Conservation (phyloP, 30 jellyfish, hydroid and myxozoan genomes). For the Pseudorhiza aurosa region DNA sequence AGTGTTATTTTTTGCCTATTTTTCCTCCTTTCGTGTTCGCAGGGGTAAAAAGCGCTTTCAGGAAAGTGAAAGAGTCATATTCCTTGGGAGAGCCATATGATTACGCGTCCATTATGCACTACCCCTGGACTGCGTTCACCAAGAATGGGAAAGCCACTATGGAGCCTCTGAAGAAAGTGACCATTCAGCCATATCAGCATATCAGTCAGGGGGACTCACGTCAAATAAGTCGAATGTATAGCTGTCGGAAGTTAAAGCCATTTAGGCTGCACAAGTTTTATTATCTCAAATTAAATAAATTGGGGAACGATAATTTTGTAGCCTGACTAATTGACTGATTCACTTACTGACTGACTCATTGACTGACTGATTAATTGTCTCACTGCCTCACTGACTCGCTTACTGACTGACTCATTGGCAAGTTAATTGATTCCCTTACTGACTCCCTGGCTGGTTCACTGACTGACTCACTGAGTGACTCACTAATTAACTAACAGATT, state of each 20-base stretch:
- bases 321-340: too few relatives aligned
- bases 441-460: too few relatives aligned
- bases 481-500: too few relatives aligned
- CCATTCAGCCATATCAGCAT: conserved; percentile 68
- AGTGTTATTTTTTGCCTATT: background rate
- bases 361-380: too few relatives aligned
- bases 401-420: too few relatives aligned
- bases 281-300: too few relatives aligned
- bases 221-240: conserved; percentile 78
- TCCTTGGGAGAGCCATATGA: conserved; percentile 88
- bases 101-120: conserved; percentile 91
- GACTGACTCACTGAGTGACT: too few relatives aligned
- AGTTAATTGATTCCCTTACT: too few relatives aligned
- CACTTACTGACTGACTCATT: too few relatives aligned
- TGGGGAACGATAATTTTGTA: too few relatives aligned
- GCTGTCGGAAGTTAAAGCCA: conserved; percentile 52
- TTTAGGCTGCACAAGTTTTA: background rate
- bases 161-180: conserved; percentile 48
- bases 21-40: too few relatives aligned
- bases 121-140: conserved; percentile 94
- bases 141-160: conserved; percentile 82
- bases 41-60: conserved; percentile 88
- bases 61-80: conserved; percentile 60
- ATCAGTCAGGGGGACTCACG: conserved; percentile 75
- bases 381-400: too few relatives aligned